Conservation (phyloP, 2,797 vertebrate species). For the Acestrorhynchus altus region DNA sequence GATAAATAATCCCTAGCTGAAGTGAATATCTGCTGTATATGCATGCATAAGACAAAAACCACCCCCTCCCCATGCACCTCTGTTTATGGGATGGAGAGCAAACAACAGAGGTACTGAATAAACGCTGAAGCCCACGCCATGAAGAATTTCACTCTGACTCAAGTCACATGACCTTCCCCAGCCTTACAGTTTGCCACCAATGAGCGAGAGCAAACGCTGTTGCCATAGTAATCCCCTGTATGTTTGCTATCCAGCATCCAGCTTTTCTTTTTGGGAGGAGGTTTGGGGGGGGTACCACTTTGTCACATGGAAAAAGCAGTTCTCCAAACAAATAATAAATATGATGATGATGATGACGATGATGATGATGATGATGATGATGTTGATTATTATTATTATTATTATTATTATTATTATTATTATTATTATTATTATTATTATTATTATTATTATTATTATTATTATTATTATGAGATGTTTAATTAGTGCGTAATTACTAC, state of each 20-base stretch:
- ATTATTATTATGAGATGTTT: too few relatives aligned
- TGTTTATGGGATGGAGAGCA: slow-evolving; percentile 43
- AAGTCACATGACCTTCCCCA: slow-evolving; percentile 58
- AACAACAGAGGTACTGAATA: slow-evolving; percentile 45
- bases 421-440: too few relatives aligned
- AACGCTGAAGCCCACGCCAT: slow-evolving; percentile 45
- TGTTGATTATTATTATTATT: too few relatives aligned
- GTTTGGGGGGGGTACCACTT: slow-evolving; percentile 6
- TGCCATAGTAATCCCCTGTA: slow-evolving; percentile 63
- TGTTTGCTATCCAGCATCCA: slow-evolving; percentile 56
- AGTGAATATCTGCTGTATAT: too few relatives aligned
- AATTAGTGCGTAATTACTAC: neutral
- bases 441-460: too few relatives aligned
- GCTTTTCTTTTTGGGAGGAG: slow-evolving; percentile 23
- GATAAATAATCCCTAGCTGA: slow-evolving; percentile 3
- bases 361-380: too few relatives aligned
- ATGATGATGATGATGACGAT: too few relatives aligned
- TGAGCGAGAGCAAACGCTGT: slow-evolving; percentile 60
- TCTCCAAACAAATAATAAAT: slow-evolving; percentile 22
- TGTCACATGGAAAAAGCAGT: slow-evolving; percentile 28
- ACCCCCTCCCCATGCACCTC: too few relatives aligned
- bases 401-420: too few relatives aligned
- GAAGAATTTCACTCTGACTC: slow-evolving; percentile 53
- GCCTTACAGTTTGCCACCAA: slow-evolving; percentile 60
- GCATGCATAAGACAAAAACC: too few relatives aligned